Evolutionary conservation across 2,888 invertebrate genomes (phyloP), one percentile per base, ranked within the genome.

Genomic region (Leptothorax acervorum): DNA sequence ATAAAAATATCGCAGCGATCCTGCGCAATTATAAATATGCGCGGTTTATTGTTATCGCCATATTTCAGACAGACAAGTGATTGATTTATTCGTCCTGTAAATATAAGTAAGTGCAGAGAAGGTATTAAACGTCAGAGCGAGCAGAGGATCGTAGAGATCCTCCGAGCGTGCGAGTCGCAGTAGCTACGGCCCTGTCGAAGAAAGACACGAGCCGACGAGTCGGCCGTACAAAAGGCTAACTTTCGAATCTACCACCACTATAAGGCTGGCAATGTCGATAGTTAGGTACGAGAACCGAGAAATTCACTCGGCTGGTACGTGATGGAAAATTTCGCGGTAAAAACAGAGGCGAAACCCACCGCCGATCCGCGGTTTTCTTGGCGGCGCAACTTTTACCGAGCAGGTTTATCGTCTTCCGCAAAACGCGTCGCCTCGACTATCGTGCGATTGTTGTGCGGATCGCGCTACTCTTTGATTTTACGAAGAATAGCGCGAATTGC

Each of bases 201-300:
- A 92, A 89, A 92, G 91, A 91, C 89, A 84, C 88, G 83, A 88
- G 86, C 87, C 87, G 88, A 87, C 87, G 88, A 85, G 86, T 88
- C 82, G 86, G 81, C 85, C 90, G 86, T 86, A 84, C 60, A 87
- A 89, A 90, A 91, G 90, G 88, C 90, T 88, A 92, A 92, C 93
- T 93, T 93, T 93, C 93, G 91, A 93, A 93, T 92, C 90, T 89
- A 90, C 92, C 89, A 91, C 89, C 76, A 89, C 85, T 88, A 81
- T 81, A 87, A 87, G 81, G 66, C 70, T 71, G 76, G 86, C 78
- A 85, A 68, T 74, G 85, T 82, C 60, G 65, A 68, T 86, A 86
- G 87, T 84, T 79, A 57, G 78, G 63, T 63, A 87, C 83, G 91
- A 84, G 86, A 84, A 84, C 31, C 88, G 90, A 92, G 93, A 92